These are phyloP conservation scores for Protobothrops flavoviridis DNA, from an alignment of 2,113 vertebrate genomes.

Conservation along the genomic window DNA sequence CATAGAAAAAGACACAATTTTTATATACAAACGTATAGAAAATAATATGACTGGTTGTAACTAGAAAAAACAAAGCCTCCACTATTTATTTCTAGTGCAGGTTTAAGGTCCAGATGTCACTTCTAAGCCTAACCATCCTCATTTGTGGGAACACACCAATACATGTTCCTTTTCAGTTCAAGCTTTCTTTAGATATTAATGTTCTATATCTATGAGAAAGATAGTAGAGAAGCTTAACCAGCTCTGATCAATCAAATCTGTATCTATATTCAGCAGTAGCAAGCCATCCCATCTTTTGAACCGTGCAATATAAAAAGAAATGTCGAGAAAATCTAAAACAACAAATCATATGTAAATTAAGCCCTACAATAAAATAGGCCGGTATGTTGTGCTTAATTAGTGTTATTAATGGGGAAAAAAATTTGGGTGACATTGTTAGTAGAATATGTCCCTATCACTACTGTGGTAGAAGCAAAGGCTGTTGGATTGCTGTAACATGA, in stretches of 20 bases:
- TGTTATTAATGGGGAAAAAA: neutral
- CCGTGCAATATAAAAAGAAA: neutral
- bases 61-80: neutral
- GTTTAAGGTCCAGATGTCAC: neutral
- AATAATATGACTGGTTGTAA: neutral
- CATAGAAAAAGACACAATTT: neutral
- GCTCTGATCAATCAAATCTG: neutral
- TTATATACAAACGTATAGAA: neutral
- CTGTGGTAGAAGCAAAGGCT: neutral
- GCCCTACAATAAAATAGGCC: neutral
- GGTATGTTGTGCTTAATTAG: neutral
- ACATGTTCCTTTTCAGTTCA: neutral
- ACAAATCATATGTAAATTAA: neutral
- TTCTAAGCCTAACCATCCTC: neutral
- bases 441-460: neutral
- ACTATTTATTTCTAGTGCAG: neutral
- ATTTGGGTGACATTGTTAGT: neutral
- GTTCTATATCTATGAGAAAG: neutral
- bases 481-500: neutral
- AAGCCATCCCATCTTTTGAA: neutral
- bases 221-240: neutral
- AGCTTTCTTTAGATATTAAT: neutral
- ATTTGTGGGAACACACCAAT: neutral
- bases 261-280: neutral
- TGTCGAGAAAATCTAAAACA: neutral